A percentile compares a stretch with the other conserved stretches of the same genome.
These are phyloP conservation scores for Aspidiotus destructor DNA, from an alignment of 2,888 invertebrate genomes.

Conservation along the genomic window DNA sequence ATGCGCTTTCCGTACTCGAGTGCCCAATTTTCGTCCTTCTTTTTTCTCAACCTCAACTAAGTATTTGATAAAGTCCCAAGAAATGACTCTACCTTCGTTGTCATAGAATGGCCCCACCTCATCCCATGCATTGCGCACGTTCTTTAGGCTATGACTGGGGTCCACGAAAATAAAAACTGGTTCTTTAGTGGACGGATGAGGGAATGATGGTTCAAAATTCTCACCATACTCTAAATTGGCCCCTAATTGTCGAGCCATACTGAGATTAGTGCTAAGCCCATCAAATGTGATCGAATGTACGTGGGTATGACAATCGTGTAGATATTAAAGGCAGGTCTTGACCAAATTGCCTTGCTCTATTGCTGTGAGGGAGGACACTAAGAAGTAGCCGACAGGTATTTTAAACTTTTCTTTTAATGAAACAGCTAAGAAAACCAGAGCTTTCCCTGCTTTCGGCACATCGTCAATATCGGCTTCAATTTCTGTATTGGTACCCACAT, in stretches of 20 bases:
- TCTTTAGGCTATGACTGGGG: constrained; percentile 33
- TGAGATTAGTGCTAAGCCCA: constrained; percentile 30
- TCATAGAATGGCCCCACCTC: constrained; percentile 5
- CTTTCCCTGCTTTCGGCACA: constrained; percentile 1
- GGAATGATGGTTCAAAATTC: constrained; percentile 28
- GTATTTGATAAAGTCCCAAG: constrained; percentile 35
- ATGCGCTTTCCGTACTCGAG: constrained; percentile 35
- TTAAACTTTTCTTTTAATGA: constrained; percentile 29
- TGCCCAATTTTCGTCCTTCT: constrained; percentile 33
- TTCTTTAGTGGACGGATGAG: constrained; percentile 33
- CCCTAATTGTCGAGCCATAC: constrained; percentile 28
- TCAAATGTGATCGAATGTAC: constrained; percentile 33
- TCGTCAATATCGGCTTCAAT: constrained; percentile 1
- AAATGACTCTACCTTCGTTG: constrained; percentile 9
- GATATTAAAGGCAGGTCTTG: constrained; percentile 7
- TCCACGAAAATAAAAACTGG: constrained; percentile 35
- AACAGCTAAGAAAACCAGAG: neutral
- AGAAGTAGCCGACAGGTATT: constrained; percentile 31
- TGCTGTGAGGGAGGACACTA: neutral
- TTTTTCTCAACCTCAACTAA: constrained; percentile 32
- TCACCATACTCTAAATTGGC: constrained; percentile 15
- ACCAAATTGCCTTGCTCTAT: constrained; percentile 15
- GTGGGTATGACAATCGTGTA: constrained; percentile 25
- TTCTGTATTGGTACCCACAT: neutral
- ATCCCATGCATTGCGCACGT: neutral